Evolutionary conservation across 2,888 invertebrate genomes (phyloP).

Genomic region (Branchellion lobata): DNA sequence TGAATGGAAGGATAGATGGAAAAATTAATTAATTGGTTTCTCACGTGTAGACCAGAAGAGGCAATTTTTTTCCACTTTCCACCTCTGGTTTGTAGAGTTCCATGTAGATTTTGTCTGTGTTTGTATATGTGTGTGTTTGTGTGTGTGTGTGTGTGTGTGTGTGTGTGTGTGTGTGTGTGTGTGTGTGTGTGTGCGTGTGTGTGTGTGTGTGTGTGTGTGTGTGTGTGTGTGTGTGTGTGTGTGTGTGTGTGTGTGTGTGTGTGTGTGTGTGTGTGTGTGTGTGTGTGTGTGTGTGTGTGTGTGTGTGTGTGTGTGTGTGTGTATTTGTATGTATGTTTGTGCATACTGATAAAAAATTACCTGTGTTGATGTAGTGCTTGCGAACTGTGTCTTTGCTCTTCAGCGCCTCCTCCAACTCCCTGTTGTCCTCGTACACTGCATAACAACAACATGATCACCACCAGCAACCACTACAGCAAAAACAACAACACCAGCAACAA

Average conservation of each 20-base stretch:
- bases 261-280: constrained; percentile 23
- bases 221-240: constrained; percentile 28
- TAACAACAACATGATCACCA: no score
- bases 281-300: constrained; percentile 26
- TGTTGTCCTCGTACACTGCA: constrained; percentile 75
- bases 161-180: constrained; percentile 13
- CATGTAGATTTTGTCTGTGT: constrained; percentile 70
- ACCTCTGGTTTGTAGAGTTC: constrained; percentile 49
- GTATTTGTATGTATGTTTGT: no score
- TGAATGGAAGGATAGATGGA: no score
- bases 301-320: constrained; percentile 25
- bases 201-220: constrained; percentile 27
- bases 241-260: constrained; percentile 20
- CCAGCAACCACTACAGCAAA: no score
- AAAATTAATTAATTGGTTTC: no score
- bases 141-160: constrained; percentile 27
- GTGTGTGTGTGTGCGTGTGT: constrained; percentile 14
- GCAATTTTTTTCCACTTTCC: constrained; percentile 42
- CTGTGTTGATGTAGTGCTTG: constrained; percentile 68
- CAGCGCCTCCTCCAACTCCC: constrained; percentile 71
- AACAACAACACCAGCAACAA: no score
- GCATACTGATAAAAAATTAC: no score
- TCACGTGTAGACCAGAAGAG: constrained; percentile 47
- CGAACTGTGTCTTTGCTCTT: constrained; percentile 80
- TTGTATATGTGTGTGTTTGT: constrained; percentile 21